Conservation (phyloP, 2,113 vertebrate genomes). For the Carlito syrichta region DNA sequence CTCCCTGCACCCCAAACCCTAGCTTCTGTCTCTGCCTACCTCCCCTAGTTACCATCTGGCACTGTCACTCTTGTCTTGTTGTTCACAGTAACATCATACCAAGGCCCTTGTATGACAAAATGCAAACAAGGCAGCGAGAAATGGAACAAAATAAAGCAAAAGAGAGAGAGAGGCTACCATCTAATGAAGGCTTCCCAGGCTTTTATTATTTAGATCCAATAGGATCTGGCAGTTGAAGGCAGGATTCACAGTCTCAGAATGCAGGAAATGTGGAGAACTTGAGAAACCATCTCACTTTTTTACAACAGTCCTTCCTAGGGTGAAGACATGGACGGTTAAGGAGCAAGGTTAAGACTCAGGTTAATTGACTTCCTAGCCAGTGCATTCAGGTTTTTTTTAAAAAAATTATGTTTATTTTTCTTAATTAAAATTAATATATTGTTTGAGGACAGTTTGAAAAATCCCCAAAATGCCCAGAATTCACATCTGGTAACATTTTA, state of each 20-base stretch:
- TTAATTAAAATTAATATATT: conserved; percentile 27
- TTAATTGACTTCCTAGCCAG: background rate
- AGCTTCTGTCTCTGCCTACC: background rate
- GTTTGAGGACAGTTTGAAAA: conserved; percentile 28
- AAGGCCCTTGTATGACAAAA: background rate
- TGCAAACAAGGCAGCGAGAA: background rate
- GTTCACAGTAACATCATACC: background rate
- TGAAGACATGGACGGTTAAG: background rate
- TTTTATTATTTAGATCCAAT: background rate
- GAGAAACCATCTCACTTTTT: background rate
- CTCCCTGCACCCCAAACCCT: no score
- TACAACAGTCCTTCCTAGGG: background rate
- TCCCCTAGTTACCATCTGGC: background rate
- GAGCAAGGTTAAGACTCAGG: background rate
- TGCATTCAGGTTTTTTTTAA: background rate
- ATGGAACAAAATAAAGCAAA: background rate
- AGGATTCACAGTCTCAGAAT: background rate
- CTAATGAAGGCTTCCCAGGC: background rate
- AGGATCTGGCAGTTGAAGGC: background rate
- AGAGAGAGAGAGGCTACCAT: background rate
- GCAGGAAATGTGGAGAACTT: background rate
- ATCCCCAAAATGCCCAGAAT: background rate
- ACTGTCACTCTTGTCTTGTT: background rate
- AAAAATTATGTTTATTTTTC: conserved; percentile 19
- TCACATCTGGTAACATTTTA: conserved; percentile 23